Conservation (phyloP, 92 coral and sea anemone genomes). For the Palythoa caribaeorum region DNA sequence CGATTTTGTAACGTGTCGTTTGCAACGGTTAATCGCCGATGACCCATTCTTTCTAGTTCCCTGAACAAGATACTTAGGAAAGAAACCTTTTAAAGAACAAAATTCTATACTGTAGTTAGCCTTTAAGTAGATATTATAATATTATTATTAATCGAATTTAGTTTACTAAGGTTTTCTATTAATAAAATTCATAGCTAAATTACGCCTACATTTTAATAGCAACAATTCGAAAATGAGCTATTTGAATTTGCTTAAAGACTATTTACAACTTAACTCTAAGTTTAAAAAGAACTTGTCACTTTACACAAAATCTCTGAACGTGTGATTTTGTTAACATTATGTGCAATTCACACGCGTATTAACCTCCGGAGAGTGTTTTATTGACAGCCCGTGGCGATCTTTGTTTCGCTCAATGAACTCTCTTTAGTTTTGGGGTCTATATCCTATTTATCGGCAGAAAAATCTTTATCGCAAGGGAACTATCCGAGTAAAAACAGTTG, state of each 20-base stretch:
- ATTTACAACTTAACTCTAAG: background rate
- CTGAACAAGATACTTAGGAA: background rate
- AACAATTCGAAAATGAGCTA: background rate
- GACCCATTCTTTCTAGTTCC: too few species aligned
- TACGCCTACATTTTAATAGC: background rate
- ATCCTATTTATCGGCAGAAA: constrained; percentile 24
- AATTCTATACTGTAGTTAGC: background rate
- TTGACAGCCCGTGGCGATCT: constrained; percentile 31
- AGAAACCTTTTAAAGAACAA: background rate
- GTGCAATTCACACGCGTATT: constrained; percentile 41
- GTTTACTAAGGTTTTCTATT: background rate
- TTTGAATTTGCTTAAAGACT: background rate
- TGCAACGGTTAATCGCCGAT: too few species aligned
- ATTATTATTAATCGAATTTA: background rate
- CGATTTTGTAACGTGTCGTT: too few species aligned
- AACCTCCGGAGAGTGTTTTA: constrained; percentile 1
- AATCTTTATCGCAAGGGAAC: constrained; percentile 29
- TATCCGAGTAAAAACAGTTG: constrained; percentile 45
- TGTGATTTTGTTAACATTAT: constrained; percentile 31
- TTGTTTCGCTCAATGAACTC: background rate
- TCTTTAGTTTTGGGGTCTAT: background rate
- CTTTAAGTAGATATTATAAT: background rate
- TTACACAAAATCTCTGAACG: background rate
- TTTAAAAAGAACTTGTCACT: background rate
- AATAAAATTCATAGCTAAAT: too few species aligned